phyloP scores from a whole-genome alignment of 2,888 invertebrate genomes.

The Chloromyia formosa region DNA sequence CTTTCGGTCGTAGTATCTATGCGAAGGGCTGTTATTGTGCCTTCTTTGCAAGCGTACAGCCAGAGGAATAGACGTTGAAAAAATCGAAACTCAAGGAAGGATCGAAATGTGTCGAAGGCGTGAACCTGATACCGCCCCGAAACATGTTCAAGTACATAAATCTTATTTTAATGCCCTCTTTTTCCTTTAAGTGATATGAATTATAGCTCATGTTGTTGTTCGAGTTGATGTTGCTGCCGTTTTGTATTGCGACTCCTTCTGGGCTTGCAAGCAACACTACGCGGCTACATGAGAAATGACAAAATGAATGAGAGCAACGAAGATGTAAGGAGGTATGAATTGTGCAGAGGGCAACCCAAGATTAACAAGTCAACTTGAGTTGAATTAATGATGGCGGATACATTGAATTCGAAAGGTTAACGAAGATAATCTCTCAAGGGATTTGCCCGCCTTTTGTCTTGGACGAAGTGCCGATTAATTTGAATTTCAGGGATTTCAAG shows the following conservation, averaged over 20 bases:
- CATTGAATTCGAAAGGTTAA: constrained; percentile 18
- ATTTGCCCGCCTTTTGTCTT: not conserved
- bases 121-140: constrained; percentile 47
- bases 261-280: not conserved
- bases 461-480: not conserved
- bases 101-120: constrained; percentile 42
- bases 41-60: not conserved
- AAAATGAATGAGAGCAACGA: not conserved
- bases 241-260: not conserved
- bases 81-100: not conserved
- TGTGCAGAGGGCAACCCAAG: not conserved
- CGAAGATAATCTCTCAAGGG: constrained; percentile 9
- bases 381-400: constrained; percentile 1
- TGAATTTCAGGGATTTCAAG: no score
- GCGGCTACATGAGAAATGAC: not conserved
- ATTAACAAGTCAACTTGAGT: constrained; percentile 15
- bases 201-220: not conserved
- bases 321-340: not conserved
- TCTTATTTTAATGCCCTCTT: constrained; percentile 34
- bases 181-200: constrained; percentile 27
- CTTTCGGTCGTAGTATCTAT: not conserved
- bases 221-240: not conserved
- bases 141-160: constrained; percentile 46
- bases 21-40: not conserved
- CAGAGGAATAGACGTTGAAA: not conserved